phyloP scores from a whole-genome alignment of 2,888 invertebrate genomes.

The Tenthredo livida region DNA sequence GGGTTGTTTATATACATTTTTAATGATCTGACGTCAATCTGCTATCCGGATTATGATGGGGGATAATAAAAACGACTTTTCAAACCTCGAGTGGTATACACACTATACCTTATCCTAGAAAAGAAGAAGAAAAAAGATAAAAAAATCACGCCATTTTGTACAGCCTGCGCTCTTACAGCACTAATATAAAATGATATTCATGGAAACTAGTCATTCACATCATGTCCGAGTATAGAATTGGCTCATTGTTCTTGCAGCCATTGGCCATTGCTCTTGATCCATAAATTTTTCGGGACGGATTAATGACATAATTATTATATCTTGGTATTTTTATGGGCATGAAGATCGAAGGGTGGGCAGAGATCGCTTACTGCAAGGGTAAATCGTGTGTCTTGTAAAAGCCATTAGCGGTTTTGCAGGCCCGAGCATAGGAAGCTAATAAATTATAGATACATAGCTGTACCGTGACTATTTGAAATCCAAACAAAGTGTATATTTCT shows the following conservation, averaged over 20 bases:
- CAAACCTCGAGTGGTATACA: neutral
- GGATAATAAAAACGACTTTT: constrained; percentile 27
- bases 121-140: neutral
- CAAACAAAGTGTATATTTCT: constrained; percentile 42
- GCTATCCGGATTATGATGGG: neutral
- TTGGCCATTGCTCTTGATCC: neutral
- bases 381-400: neutral
- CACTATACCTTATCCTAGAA: neutral
- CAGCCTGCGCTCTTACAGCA: neutral
- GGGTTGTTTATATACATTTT: constrained; percentile 22
- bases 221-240: neutral
- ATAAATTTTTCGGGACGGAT: neutral
- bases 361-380: neutral
- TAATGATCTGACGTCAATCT: constrained; percentile 38
- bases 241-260: neutral
- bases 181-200: neutral
- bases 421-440: neutral
- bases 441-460: neutral
- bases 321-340: neutral
- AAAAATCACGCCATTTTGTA: too few relatives aligned
- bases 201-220: constrained; percentile 6
- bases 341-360: neutral
- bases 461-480: constrained; percentile 32
- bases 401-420: neutral
- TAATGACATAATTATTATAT: too few relatives aligned